Conservation (phyloP, 1,140 invertebrate species). For the Dinoponera quadriceps region DNA sequence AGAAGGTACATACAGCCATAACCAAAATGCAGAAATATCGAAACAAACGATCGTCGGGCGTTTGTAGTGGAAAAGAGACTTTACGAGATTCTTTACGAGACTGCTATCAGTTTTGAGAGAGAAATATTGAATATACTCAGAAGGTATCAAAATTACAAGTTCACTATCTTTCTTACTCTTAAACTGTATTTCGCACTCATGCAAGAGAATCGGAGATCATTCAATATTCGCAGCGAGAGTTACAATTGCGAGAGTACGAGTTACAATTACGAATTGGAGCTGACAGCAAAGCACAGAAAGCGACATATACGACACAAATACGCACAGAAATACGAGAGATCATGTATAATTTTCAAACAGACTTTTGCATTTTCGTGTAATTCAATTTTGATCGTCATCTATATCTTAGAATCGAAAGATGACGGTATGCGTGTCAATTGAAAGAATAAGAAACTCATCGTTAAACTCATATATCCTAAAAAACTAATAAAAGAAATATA, state of each 20-base stretch:
- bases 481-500: too few relatives aligned
- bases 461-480: too few relatives aligned
- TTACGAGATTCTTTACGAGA: neutral
- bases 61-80: constrained; percentile 3
- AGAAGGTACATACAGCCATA: neutral
- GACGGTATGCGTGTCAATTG: too few relatives aligned
- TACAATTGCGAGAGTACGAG: neutral
- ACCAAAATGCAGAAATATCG: constrained; percentile 28
- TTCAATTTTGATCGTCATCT: constrained; percentile 4
- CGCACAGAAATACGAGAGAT: constrained; percentile 3
- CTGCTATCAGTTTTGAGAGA: neutral
- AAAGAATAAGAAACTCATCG: too few relatives aligned
- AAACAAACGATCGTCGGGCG: neutral
- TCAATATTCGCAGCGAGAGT: constrained; percentile 25
- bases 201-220: constrained; percentile 34
- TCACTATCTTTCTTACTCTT: neutral
- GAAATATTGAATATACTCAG: neutral
- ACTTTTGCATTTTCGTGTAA: constrained; percentile 3
- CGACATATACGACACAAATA: constrained; percentile 32
- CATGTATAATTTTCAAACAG: neutral
- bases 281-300: constrained; percentile 29
- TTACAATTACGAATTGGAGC: constrained; percentile 9
- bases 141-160: neutral
- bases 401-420: neutral
- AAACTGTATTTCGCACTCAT: constrained; percentile 29